Evolutionary conservation across 2,113 vertebrate genomes (phyloP).

Genomic region (Mormoops blainvillei): DNA sequence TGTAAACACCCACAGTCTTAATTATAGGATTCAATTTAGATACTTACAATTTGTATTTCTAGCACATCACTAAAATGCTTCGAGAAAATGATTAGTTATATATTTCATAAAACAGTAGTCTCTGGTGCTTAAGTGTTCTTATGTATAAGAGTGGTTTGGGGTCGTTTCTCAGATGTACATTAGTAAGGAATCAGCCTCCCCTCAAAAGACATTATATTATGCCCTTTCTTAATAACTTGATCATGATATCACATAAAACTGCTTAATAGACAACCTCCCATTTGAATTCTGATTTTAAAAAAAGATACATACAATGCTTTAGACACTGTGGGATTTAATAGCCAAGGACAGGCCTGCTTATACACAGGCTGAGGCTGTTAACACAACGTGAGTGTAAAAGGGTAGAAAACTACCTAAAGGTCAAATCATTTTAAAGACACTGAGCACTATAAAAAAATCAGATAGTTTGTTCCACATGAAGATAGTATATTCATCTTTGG

Average conservation of each 20-base stretch:
- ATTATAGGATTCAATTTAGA: neutral
- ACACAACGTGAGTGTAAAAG: neutral
- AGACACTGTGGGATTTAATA: neutral
- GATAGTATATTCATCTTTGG: neutral
- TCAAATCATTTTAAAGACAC: neutral
- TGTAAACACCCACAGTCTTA: neutral
- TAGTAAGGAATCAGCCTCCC: neutral
- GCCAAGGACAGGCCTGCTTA: neutral
- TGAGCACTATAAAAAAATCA: neutral
- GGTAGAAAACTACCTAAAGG: neutral
- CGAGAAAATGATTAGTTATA: slow-evolving; percentile 13
- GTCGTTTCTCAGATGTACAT: neutral
- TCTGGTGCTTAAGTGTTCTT: slow-evolving; percentile 16
- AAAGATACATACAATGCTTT: neutral
- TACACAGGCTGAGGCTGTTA: neutral
- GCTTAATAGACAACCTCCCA: neutral
- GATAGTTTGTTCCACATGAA: neutral
- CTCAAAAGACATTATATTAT: slow-evolving; percentile 16
- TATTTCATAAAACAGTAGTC: slow-evolving; percentile 38
- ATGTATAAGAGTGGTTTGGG: neutral
- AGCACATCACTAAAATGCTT: slow-evolving; percentile 23
- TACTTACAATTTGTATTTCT: neutral
- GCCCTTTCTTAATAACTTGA: slow-evolving; percentile 28
- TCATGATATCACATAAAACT: neutral
- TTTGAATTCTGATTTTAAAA: slow-evolving; percentile 22